Conservation (phyloP, 2,888 invertebrate genomes). For the Nymphalis c-album region DNA sequence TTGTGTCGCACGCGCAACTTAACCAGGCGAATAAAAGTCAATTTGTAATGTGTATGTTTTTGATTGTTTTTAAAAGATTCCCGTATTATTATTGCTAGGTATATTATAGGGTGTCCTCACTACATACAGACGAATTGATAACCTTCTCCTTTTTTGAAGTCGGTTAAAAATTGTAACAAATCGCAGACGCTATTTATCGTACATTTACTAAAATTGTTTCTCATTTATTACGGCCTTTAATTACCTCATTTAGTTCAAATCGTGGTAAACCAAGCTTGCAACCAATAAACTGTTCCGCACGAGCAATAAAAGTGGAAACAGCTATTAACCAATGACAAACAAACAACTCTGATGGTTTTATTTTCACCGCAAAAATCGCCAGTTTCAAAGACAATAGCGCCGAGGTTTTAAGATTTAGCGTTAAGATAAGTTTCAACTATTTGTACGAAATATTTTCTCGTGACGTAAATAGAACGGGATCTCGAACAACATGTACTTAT, state of each 20-base stretch:
- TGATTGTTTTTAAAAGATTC: no score
- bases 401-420: conserved; percentile 11
- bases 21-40: no score
- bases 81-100: no score
- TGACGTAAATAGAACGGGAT: not conserved
- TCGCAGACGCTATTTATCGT: no score
- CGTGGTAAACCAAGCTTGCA: conserved; percentile 15
- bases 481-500: no score
- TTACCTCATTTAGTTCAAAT: not conserved
- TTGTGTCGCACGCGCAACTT: no score
- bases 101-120: no score
- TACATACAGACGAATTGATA: no score
- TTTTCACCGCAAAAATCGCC: conserved; percentile 21
- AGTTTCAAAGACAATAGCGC: conserved; percentile 13
- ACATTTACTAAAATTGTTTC: no score
- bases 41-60: no score
- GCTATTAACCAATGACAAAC: conserved; percentile 19
- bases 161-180: not conserved
- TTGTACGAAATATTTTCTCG: conserved; percentile 2
- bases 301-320: conserved; percentile 22
- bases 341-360: conserved; percentile 25
- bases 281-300: conserved; percentile 15
- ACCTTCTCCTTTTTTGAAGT: no score
- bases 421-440: conserved; percentile 6
- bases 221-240: not conserved